Evolutionary conservation across 2,888 invertebrate genomes (phyloP).

Genomic region (Pseudococcus jackbeardsleyi): DNA sequence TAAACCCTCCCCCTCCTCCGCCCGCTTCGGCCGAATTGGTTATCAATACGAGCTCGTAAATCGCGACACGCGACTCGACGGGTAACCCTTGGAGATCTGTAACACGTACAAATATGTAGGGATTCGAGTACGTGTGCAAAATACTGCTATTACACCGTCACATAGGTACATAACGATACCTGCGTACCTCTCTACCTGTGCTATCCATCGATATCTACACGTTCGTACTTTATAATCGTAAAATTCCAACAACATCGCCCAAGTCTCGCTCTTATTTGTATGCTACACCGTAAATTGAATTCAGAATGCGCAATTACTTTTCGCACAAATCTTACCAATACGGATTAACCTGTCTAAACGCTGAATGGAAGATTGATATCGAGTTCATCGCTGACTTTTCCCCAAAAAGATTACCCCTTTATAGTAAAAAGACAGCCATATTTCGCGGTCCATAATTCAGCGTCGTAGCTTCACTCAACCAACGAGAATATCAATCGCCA

Average conservation of each 20-base stretch:
- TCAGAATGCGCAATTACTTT: slow-evolving; percentile 24
- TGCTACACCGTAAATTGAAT: slow-evolving; percentile 3
- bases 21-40: not conserved
- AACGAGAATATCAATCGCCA: not conserved
- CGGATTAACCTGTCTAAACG: slow-evolving; percentile 16
- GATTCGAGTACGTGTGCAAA: not conserved
- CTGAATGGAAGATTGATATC: slow-evolving; percentile 50
- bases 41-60: slow-evolving; percentile 26
- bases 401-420: not conserved
- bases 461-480: not conserved
- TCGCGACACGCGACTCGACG: slow-evolving; percentile 21
- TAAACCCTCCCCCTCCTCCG: not conserved
- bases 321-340: slow-evolving; percentile 16
- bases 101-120: not conserved
- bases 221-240: not conserved
- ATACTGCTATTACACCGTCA: not conserved
- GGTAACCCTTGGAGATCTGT: not conserved
- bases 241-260: not conserved
- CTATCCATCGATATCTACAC: too few species aligned
- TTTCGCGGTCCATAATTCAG: not conserved
- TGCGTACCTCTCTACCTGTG: too few species aligned
- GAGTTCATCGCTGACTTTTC: slow-evolving; percentile 31
- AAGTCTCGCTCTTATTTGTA: not conserved
- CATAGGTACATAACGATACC: too few species aligned
- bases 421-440: not conserved